These are phyloP conservation scores for Sebastes flavidus DNA, from an alignment of 2,797 vertebrate genomes.

Conservation along the genomic window DNA sequence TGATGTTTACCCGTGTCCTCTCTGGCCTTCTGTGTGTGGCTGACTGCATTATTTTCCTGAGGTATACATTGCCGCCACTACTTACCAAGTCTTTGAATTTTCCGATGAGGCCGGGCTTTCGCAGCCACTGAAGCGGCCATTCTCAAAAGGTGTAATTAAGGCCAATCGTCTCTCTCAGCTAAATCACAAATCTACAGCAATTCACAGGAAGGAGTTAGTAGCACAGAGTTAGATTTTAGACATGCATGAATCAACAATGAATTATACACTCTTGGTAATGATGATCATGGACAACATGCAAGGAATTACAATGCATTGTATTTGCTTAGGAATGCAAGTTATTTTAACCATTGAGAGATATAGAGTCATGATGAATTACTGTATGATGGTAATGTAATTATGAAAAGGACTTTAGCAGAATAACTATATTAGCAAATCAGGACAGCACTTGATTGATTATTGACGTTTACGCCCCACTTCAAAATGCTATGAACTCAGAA, in stretches of 20 bases:
- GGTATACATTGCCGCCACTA: conserved; percentile 60
- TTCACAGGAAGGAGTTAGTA: conserved; percentile 90
- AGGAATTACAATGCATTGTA: conserved; percentile 19
- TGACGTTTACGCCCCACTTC: not conserved
- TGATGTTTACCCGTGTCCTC: not conserved
- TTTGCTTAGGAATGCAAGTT: conserved; percentile 4
- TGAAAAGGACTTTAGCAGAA: not conserved
- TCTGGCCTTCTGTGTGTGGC: not conserved
- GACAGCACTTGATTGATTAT: not conserved
- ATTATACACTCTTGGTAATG: conserved; percentile 76
- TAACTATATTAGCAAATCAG: not conserved
- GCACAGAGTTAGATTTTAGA: conserved; percentile 73
- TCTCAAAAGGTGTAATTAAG: conserved; percentile 90
- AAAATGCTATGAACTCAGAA: not conserved
- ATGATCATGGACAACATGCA: conserved; percentile 55
- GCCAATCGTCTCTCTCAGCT: conserved; percentile 86
- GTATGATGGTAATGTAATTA: not conserved
- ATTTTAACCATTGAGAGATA: not conserved
- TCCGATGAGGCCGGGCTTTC: conserved; percentile 72
- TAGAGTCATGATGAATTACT: conserved; percentile 1
- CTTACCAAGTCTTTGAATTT: conserved; percentile 90
- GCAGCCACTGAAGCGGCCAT: conserved; percentile 88
- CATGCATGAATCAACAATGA: conserved; percentile 83
- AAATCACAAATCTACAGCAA: conserved; percentile 93
- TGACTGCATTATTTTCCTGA: conserved; percentile 1